Conservation (phyloP, 2,113 vertebrate species). For the Vidua chalybeata region DNA sequence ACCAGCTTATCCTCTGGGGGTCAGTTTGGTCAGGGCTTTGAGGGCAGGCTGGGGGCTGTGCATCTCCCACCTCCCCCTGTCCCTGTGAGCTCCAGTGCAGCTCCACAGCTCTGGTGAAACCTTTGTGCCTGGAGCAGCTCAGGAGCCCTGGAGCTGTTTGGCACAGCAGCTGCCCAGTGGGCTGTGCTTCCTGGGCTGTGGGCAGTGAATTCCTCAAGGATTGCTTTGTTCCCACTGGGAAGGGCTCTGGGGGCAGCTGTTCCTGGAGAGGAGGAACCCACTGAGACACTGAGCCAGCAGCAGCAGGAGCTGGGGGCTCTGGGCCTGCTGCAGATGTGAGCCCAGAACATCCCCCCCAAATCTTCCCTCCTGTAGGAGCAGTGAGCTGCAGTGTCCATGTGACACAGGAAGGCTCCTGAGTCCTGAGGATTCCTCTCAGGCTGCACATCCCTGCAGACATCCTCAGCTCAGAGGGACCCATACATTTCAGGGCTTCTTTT, state of each 20-base stretch:
- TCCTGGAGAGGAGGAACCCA: accelerated
- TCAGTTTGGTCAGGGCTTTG: background rate
- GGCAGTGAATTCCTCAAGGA: background rate
- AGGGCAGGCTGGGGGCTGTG: background rate
- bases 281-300: background rate
- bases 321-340: background rate
- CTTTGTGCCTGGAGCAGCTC: accelerated
- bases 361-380: background rate
- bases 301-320: background rate
- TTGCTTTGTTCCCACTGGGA: background rate
- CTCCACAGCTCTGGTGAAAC: background rate
- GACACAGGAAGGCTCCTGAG: background rate
- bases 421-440: background rate
- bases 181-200: background rate
- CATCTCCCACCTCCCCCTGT: background rate
- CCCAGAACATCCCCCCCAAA: background rate
- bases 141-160: background rate
- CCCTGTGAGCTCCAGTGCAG: background rate
- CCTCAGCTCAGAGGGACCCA: background rate
- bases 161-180: background rate
- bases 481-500: background rate
- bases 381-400: background rate
- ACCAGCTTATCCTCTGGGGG: background rate
- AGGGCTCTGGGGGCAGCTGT: background rate
- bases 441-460: background rate